Evolutionary conservation across 1,140 invertebrate genomes (phyloP).

Genomic region (Lordiphosa stackelbergi): DNA sequence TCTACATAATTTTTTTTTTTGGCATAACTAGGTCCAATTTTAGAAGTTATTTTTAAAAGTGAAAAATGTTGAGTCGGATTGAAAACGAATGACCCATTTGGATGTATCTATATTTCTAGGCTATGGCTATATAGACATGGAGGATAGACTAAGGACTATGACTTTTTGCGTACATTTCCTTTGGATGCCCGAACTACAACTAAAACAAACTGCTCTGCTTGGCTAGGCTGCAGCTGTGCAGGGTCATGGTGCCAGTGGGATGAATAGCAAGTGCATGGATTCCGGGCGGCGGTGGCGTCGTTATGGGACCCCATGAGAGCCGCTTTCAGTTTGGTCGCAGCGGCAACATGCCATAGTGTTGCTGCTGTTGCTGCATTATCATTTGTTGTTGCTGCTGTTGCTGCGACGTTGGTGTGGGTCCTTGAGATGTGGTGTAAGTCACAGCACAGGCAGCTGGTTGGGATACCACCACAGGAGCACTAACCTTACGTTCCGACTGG

Average conservation of each 20-base stretch:
- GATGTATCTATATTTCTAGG: slow-evolving; percentile 4
- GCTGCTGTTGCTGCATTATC: slow-evolving; percentile 55
- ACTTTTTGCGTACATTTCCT: slow-evolving; percentile 55
- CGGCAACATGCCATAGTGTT: slow-evolving; percentile 70
- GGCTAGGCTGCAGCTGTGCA: slow-evolving; percentile 67
- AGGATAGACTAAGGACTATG: slow-evolving; percentile 46
- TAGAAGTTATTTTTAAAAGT: too few relatives aligned
- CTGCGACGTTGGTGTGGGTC: slow-evolving; percentile 34
- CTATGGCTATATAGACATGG: slow-evolving; percentile 24
- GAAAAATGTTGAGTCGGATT: not conserved
- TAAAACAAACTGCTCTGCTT: slow-evolving; percentile 69
- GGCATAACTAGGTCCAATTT: too few relatives aligned
- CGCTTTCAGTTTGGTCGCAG: slow-evolving; percentile 72
- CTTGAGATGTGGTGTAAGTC: slow-evolving; percentile 62
- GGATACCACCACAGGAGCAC: slow-evolving; percentile 64
- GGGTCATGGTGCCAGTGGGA: slow-evolving; percentile 61
- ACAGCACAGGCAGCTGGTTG: slow-evolving; percentile 60
- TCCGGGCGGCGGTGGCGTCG: slow-evolving; percentile 52
- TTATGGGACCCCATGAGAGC: slow-evolving; percentile 65
- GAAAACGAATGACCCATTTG: not conserved
- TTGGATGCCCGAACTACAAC: slow-evolving; percentile 52
- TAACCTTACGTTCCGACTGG: slow-evolving; percentile 71
- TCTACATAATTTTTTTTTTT: too few relatives aligned
- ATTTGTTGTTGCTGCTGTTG: slow-evolving; percentile 58
- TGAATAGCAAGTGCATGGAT: slow-evolving; percentile 54